phyloP scores from a whole-genome alignment of 2,113 vertebrate genomes.

The Craseonycteris thonglongyai region DNA sequence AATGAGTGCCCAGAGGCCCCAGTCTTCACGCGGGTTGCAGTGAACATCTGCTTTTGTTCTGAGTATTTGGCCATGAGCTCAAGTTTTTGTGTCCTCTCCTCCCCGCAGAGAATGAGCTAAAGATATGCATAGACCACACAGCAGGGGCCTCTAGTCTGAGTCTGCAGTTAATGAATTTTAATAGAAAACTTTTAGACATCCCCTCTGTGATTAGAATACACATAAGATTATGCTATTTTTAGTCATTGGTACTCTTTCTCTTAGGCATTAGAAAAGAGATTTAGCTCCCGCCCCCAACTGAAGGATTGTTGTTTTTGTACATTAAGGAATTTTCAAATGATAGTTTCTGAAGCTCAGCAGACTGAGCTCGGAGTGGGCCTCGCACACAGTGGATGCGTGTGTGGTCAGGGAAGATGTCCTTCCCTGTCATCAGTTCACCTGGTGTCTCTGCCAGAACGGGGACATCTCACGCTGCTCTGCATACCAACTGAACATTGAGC shows the following conservation, averaged over 20 bases:
- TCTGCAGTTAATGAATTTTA: background rate
- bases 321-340: background rate
- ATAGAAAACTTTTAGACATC: background rate
- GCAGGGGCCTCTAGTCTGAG: background rate
- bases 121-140: background rate
- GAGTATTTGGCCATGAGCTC: background rate
- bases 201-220: background rate
- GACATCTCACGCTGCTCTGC: background rate
- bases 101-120: background rate
- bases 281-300: too few species aligned
- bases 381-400: accelerated
- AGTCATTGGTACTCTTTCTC: background rate
- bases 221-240: background rate
- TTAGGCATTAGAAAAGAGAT: background rate
- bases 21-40: background rate
- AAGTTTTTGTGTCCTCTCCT: background rate
- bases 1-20: background rate
- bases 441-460: background rate
- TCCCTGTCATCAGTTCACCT: background rate
- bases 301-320: background rate
- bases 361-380: background rate
- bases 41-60: background rate
- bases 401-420: background rate
- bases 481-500: too few species aligned
- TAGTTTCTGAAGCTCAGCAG: background rate